Percentiles rank a stretch among this genome's conserved stretches.
Conservation (phyloP, 2,113 vertebrate genomes). For the Hypanus sabinus region DNA sequence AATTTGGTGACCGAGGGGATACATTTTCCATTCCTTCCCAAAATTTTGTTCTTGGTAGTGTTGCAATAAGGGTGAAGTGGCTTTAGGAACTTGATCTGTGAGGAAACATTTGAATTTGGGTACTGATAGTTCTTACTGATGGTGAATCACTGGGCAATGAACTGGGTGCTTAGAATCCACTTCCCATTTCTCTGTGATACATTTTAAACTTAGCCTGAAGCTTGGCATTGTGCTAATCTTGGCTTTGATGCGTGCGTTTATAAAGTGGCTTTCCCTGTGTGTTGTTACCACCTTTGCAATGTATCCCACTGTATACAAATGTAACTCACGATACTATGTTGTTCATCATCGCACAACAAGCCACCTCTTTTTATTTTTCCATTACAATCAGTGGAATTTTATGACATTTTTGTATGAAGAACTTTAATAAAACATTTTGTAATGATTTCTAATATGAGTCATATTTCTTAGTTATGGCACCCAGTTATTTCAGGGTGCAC, state of each 20-base stretch:
- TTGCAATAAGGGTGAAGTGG: neutral
- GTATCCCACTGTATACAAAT: too few relatives aligned
- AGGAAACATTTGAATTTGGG: neutral
- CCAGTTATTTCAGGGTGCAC: neutral
- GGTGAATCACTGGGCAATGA: neutral
- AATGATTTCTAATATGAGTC: neutral
- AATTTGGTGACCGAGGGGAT: neutral
- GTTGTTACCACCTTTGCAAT: too few relatives aligned
- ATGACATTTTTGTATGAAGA: slow-evolving; percentile 21
- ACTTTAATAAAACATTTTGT: slow-evolving; percentile 19
- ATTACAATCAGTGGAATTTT: neutral
- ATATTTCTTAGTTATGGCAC: neutral
- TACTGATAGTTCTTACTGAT: neutral
- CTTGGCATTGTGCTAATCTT: neutral
- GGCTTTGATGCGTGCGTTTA: neutral
- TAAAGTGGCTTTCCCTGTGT: too few relatives aligned
- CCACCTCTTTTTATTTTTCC: neutral
- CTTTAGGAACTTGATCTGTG: neutral
- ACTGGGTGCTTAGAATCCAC: neutral
- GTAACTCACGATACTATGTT: neutral
- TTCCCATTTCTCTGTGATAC: neutral
- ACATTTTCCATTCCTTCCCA: neutral
- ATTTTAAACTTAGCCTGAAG: neutral
- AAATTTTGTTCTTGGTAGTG: neutral
- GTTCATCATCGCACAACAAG: neutral